Conservation (phyloP, 1,140 invertebrate species). For the Lepeophtheirus salmonis region DNA sequence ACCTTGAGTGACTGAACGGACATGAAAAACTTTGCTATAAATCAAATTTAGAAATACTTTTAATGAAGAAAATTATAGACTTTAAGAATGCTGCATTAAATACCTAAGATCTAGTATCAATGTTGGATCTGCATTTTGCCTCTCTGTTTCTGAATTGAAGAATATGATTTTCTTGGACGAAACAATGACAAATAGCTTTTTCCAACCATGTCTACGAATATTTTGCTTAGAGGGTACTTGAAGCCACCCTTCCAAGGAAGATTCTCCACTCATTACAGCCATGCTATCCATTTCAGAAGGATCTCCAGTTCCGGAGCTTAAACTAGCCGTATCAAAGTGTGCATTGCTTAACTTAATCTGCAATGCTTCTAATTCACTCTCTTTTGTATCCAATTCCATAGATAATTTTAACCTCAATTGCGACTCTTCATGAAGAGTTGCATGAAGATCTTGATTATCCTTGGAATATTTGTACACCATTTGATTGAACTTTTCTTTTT, state of each 20-base stretch:
- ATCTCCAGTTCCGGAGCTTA: conserved; percentile 60
- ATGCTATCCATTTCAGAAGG: conserved; percentile 36
- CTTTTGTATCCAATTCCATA: conserved; percentile 90
- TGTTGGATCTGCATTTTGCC: conserved; percentile 79
- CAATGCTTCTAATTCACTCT: conserved; percentile 81
- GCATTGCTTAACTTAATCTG: conserved; percentile 50
- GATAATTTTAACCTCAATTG: conserved; percentile 45
- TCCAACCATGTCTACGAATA: conserved; percentile 84
- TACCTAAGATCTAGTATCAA: conserved; percentile 88
- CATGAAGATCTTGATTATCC: conserved; percentile 65
- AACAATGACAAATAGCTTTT: conserved; percentile 88
- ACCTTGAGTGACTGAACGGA: conserved; percentile 88
- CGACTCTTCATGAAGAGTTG: conserved; percentile 41
- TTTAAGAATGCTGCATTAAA: too few relatives aligned
- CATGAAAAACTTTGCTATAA: conserved; percentile 71
- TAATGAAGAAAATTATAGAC: background rate
- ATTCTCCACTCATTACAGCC: conserved; percentile 31
- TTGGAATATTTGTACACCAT: conserved; percentile 59
- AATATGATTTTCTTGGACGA: conserved; percentile 93
- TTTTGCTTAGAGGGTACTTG: conserved; percentile 88
- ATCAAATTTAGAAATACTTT: background rate
- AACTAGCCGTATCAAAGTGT: conserved; percentile 66
- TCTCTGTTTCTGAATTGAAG: conserved; percentile 84
- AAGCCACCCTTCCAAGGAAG: conserved; percentile 81
- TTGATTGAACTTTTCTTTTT: conserved; percentile 79